Evolutionary conservation across 2,797 vertebrate species (phyloP), one percentile per base, ranked within the genome.

Genomic region (Argentina silus): DNA sequence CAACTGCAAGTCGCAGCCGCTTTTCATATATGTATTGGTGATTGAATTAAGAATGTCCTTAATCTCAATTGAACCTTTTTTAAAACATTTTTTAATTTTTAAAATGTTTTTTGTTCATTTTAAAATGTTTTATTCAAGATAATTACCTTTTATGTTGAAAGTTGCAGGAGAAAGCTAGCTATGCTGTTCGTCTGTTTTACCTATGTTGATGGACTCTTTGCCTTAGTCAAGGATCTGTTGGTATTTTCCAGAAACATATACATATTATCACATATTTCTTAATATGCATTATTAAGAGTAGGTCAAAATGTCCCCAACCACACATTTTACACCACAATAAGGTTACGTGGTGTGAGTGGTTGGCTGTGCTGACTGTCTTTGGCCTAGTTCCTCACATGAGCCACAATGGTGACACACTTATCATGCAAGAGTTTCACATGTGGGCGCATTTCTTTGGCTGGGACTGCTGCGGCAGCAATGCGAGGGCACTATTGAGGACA

Each of bases 301-400:
- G 23, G 36, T 43, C 73, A 76, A 75, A 84, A 85, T 75, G 72
- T 44, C 64, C 69, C 76, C 69, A 50, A 88, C 72, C 80, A 71
- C 83, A 83, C 42, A 55, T 75, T 73, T 75, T 53, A 75, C 71
- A 74, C 80, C 59, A 21, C 51, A 74, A 66, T 74, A 69, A 45
- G 55, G 80, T 65, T 69, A 50, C 14, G 43, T 78, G 72, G 75
- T 76, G 65, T 73, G 73, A 81, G 65, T 78, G 5, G 9, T 21
- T 81, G 65, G 11, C 17, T 50, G 4, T 23, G 21, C 19, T 62
- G 74, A 15, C 70, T 70, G 61, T 72, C 42, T 23, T 51, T 69
- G 75, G 15, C 45, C 75, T 72, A 73, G 69, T 77, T 73, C 21
- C 67, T 60, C 70, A 59, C 68, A 78, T 72, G 44, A 53, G 73